Evolutionary conservation across 2,113 vertebrate species (phyloP).

Genomic region (Synchiropus splendidus): DNA sequence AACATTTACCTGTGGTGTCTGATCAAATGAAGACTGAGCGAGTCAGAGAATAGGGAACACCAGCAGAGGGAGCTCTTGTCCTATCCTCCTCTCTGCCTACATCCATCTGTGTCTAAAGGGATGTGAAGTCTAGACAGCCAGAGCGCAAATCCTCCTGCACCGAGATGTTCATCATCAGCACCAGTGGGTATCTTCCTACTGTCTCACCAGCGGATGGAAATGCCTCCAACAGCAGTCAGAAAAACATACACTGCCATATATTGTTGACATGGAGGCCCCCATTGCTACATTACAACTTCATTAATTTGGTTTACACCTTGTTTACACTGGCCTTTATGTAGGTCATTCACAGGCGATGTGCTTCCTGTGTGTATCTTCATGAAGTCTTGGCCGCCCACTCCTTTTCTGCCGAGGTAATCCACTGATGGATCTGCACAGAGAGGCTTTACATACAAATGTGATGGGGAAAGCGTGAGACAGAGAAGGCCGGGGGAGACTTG

Average conservation of each 20-base stretch:
- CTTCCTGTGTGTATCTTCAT: slow-evolving; percentile 37
- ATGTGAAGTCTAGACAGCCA: slow-evolving; percentile 67
- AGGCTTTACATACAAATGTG: slow-evolving; percentile 37
- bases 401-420: slow-evolving; percentile 43
- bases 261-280: too few relatives aligned
- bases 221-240: too few relatives aligned
- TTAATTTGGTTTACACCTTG: slow-evolving; percentile 1
- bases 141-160: slow-evolving; percentile 7
- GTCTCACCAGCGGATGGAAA: slow-evolving; percentile 13
- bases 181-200: slow-evolving; percentile 1
- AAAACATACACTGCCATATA: too few relatives aligned
- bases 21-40: background rate
- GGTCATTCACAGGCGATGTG: slow-evolving; percentile 42
- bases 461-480: background rate
- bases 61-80: slow-evolving; percentile 48
- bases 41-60: background rate
- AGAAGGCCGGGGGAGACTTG: background rate
- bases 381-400: slow-evolving; percentile 23
- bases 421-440: slow-evolving; percentile 21
- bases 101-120: too few relatives aligned
- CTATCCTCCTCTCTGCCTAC: slow-evolving; percentile 3
- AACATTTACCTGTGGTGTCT: background rate
- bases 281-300: too few relatives aligned
- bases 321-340: slow-evolving; percentile 34
- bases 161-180: slow-evolving; percentile 1